These are phyloP conservation scores for Cybosia mesomella DNA, from an alignment of 2,888 invertebrate species.

Conservation along the genomic window DNA sequence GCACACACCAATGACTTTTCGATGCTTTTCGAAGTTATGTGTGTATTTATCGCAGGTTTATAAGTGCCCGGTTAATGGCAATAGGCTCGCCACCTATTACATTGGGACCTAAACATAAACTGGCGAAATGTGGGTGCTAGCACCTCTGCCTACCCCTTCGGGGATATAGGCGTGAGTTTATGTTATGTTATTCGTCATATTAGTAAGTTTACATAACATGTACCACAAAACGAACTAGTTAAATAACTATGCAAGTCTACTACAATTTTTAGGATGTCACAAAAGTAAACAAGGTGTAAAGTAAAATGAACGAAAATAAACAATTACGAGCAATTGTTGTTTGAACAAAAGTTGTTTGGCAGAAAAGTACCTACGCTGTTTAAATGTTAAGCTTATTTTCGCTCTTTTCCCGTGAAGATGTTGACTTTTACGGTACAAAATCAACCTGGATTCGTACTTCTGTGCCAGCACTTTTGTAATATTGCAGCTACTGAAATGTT, in stretches of 20 bases:
- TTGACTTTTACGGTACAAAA: conserved; percentile 22
- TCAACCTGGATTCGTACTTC: conserved; percentile 19
- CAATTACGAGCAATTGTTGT: conserved; percentile 40
- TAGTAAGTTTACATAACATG: neutral
- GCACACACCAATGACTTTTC: no score
- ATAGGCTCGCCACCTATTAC: no score
- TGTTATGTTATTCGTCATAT: no score
- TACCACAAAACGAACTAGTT: no score
- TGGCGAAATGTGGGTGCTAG: no score
- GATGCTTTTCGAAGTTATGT: no score
- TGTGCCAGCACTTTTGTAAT: conserved; percentile 1
- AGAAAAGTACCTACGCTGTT: conserved; percentile 34
- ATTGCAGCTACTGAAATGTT: neutral
- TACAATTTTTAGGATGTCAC: conserved; percentile 20
- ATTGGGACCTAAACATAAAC: no score
- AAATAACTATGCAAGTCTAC: conserved; percentile 19
- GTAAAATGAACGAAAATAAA: conserved; percentile 43
- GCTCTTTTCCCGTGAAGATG: conserved; percentile 25
- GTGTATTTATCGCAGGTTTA: no score
- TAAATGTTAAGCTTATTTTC: conserved; percentile 36
- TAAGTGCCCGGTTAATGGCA: no score
- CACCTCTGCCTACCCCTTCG: no score
- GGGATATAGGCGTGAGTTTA: no score
- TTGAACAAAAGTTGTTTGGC: conserved; percentile 30
- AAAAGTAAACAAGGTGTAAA: conserved; percentile 33